Evolutionary conservation across 2,113 vertebrate genomes (phyloP), one percentile per base, ranked within the genome.

Genomic region (Noctilio leporinus): DNA sequence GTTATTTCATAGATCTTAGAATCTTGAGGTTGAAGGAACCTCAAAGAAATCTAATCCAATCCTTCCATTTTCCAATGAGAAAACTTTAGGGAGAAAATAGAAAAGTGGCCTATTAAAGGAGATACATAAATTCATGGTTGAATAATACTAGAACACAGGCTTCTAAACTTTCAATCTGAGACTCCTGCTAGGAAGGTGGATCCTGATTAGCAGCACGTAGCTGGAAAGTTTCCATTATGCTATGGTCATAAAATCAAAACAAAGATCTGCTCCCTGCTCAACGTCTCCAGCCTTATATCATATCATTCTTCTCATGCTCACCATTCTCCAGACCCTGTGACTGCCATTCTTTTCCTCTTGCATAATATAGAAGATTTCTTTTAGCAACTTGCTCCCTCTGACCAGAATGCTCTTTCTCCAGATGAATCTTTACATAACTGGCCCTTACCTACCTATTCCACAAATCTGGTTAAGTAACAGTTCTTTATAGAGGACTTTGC

Each of bases 1-100:
- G n/a, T 82, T 91, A 76, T 82, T 90, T 95, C 87, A 51, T 67
- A 88, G 24, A 69, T 55, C 62, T 83, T 65, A 86, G 75, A 95
- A 55, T 65, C 64, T 51, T 81, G 62, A 84, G 5, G 9, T 88
- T 70, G 28, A 88, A 88, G 38, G 51, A 11, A 28, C 1, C 47
- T 83, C 72, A 77, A 70, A 77, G 16, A 73, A 55, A 1, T 73
- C 38, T 53, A 72, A n/a, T 73, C 1, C 15, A 89, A 91, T 80
- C 4, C 53, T 89, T 28, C 90, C 10, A 35, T 51, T 89, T 94
- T 93, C 24, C 38, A 86, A 83, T 93, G 30, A 73, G 40, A 89
- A 93, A 92, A 78, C 2, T 43, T 40, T 43, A 10, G 24, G 5
- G 14, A 16, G 7, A 17, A 51, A 89, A 76, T 26, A 78, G 10